phyloP scores from a whole-genome alignment of 2,888 invertebrate species.

The Drosophila atripex region DNA sequence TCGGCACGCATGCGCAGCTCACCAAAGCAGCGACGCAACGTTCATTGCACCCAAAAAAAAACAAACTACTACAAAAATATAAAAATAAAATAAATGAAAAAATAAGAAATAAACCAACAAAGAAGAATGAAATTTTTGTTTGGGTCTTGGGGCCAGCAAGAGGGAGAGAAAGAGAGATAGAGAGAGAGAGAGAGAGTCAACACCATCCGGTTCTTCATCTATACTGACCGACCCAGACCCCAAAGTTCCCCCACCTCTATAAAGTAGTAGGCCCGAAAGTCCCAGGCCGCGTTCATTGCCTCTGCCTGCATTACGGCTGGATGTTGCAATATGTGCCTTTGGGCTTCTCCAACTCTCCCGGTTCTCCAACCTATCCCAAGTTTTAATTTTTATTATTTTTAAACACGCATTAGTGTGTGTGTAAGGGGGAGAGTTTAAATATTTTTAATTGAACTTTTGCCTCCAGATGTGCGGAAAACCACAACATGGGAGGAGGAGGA shows the following conservation, averaged over 20 bases:
- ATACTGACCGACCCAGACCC: constrained; percentile 63
- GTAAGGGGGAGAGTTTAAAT: constrained; percentile 56
- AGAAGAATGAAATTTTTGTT: constrained; percentile 73
- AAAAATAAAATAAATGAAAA: constrained; percentile 48
- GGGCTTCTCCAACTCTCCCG: constrained; percentile 41
- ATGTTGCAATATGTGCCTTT: constrained; percentile 61
- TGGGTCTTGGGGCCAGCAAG: too few species aligned
- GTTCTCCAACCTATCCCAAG: constrained; percentile 83
- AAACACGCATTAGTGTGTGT: constrained; percentile 74
- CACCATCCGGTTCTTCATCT: constrained; percentile 68
- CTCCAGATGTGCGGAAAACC: constrained; percentile 49
- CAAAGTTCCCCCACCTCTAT: constrained; percentile 18
- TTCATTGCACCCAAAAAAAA: constrained; percentile 74
- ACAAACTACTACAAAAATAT: constrained; percentile 18
- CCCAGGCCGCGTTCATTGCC: constrained; percentile 38
- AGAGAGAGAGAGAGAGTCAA: constrained; percentile 30
- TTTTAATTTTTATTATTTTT: constrained; percentile 37
- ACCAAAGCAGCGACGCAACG: constrained; percentile 59
- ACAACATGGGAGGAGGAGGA: not conserved
- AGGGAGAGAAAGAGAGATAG: constrained; percentile 20
- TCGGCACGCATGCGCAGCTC: constrained; percentile 72
- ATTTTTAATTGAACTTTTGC: constrained; percentile 82
- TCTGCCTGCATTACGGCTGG: constrained; percentile 33
- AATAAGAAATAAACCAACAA: constrained; percentile 30
- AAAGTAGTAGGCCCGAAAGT: constrained; percentile 20